Conservation (phyloP, 2,113 vertebrate species). For the Conger conger region DNA sequence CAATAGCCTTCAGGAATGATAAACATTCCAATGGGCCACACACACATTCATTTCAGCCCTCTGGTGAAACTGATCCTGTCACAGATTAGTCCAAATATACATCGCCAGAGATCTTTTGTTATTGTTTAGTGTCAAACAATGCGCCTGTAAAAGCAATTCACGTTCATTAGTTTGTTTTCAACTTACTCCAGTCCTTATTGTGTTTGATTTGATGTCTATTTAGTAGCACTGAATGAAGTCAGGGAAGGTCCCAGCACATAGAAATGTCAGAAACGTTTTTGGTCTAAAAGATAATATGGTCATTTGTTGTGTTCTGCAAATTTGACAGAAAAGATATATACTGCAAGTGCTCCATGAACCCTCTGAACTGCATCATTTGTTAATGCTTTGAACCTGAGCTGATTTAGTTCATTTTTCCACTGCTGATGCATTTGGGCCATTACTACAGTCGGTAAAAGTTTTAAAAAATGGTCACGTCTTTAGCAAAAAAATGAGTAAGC, state of each 20-base stretch:
- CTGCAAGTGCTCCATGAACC: not conserved
- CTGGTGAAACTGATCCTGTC: not conserved
- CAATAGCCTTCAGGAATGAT: not conserved
- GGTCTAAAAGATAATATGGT: not conserved
- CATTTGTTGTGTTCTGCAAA: not conserved
- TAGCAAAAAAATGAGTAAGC: not conserved
- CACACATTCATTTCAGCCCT: not conserved
- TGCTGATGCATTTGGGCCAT: not conserved
- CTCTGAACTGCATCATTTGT: not conserved
- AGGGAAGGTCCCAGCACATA: not conserved
- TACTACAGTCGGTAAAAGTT: not conserved
- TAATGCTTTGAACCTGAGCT: not conserved
- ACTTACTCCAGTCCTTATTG: too few relatives aligned
- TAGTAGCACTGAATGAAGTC: not conserved
- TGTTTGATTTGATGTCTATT: not conserved
- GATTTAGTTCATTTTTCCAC: not conserved
- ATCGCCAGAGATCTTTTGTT: not conserved
- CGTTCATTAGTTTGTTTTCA: not conserved
- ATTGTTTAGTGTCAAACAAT: not conserved
- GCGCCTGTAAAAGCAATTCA: not conserved
- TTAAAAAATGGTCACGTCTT: not conserved
- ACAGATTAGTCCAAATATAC: slow-evolving; percentile 1
- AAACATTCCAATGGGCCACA: not conserved
- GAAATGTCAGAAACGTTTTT: not conserved
- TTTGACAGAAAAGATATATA: not conserved